Base-by-base conservation (phyloP, 2,113 vertebrate species). In the Phasianus colchicus region DNA sequence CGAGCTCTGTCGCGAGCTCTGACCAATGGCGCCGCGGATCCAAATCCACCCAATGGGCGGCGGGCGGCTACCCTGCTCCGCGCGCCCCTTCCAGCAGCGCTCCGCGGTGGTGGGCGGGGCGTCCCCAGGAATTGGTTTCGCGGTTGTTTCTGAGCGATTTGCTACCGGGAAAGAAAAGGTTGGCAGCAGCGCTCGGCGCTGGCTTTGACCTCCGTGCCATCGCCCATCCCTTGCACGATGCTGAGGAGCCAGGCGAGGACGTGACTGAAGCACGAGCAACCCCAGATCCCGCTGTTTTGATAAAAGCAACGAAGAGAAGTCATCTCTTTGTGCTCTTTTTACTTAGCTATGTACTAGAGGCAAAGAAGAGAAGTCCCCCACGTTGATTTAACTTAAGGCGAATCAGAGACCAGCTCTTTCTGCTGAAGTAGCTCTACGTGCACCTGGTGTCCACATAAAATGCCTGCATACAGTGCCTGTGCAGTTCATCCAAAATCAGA, bases 21-120 rank as follows among this genome's bases (percentile, higher is more conserved):
- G n/a, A 70, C 95, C 95, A 96, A 96, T 96, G 60, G 86, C 14
- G 54, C 13, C 47, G 86, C 40, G 91, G 95, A 96, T 96, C 94
- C 91, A 94, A 96, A 96, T 80, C 15, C 5, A 43, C 0, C 95
- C 94, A 96, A 96, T 96, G 58, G 48, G 42, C 36, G 43, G 18
- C n/a, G 4, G 66, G 13, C 1, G 12, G 3, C 24, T 1, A 18
- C 63, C 52, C 52, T 8, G 27, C 10, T 43, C 63, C 63, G 60
- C 13, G 29, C 52, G 9, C 52, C 52, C 52, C 27, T 16, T 29
- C 5, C 52, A 54, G 15, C 27, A 9, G 52, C 27, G 52, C 15
- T 17, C 27, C 52, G 27, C 15, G 52, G 27, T 15, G 15, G 52
- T 30, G 52, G 52, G 52, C 14, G 52, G 27, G 52, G 52, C 27